phyloP scores from a whole-genome alignment of 2,888 invertebrate species.

The Lasioglossum villosulum region DNA sequence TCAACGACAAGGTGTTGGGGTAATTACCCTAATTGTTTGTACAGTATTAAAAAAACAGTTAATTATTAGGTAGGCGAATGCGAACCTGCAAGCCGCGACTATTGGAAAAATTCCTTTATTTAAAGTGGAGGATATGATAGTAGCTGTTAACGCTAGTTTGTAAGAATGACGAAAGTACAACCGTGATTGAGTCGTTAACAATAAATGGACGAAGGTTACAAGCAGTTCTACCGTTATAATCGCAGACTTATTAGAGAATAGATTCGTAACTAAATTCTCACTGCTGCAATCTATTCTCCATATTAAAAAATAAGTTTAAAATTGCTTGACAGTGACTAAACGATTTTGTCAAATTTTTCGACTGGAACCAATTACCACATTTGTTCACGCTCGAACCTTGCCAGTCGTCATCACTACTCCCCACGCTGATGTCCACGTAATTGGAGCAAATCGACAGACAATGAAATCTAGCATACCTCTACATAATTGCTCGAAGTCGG shows the following conservation, averaged over 20 bases:
- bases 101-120: not conserved
- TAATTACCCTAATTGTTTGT: not conserved
- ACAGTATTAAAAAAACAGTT: not conserved
- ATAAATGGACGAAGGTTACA: not conserved
- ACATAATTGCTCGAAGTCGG: not conserved
- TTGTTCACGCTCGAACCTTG: not conserved
- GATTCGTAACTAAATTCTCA: not conserved
- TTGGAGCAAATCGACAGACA: conserved; percentile 7
- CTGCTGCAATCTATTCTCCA: not conserved
- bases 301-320: not conserved
- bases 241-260: not conserved
- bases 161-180: not conserved
- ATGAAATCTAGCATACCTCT: conserved; percentile 2
- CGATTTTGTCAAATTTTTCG: not conserved
- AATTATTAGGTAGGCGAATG: not conserved
- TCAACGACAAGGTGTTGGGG: not conserved
- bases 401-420: not conserved
- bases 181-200: not conserved
- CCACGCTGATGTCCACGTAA: not conserved
- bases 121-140: not conserved
- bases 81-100: not conserved
- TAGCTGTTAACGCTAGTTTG: not conserved
- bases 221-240: not conserved
- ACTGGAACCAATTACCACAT: not conserved
- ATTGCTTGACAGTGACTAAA: not conserved